Percentiles rank a stretch among this genome's conserved stretches.
Conservation (phyloP, 2,888 invertebrate genomes). For the Dolichomitus sp. region DNA sequence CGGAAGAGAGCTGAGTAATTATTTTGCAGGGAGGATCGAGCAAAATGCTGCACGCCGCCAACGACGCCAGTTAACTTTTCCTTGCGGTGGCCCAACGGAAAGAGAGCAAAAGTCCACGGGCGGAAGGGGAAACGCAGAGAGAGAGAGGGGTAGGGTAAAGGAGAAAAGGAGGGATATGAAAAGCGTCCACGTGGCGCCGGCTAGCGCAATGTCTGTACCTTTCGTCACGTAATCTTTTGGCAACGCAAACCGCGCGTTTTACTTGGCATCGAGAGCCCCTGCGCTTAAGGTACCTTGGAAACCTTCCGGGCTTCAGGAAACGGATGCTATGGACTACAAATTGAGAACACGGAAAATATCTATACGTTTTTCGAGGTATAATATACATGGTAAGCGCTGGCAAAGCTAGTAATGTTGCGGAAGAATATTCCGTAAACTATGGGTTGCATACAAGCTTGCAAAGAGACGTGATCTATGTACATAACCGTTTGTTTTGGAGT, state of each 20-base stretch:
- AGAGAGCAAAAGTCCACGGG: constrained; percentile 28
- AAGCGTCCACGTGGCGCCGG: constrained; percentile 68
- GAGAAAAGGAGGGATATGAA: constrained; percentile 36
- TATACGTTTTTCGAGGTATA: constrained; percentile 8
- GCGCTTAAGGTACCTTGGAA: constrained; percentile 23
- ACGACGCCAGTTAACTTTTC: constrained; percentile 47
- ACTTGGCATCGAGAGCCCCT: constrained; percentile 54
- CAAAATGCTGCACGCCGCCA: constrained; percentile 31
- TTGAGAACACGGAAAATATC: constrained; percentile 40
- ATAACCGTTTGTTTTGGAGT: constrained; percentile 17
- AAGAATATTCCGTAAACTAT: constrained; percentile 19
- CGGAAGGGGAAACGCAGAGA: constrained; percentile 12
- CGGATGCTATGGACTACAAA: constrained; percentile 56
- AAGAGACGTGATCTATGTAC: constrained; percentile 19
- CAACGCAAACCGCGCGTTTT: constrained; percentile 55
- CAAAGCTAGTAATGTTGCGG: neutral
- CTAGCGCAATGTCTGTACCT: constrained; percentile 55
- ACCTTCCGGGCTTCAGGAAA: constrained; percentile 47
- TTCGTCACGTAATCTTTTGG: constrained; percentile 69
- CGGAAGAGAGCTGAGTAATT: constrained; percentile 49
- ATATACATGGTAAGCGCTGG: neutral
- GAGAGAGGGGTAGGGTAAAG: neutral
- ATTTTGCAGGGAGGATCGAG: constrained; percentile 48
- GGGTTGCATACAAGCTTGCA: neutral
- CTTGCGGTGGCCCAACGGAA: constrained; percentile 28